Percentiles rank a stretch among this genome's conserved stretches.
Conservation (phyloP, 2,113 vertebrate genomes). For the Clinocottus analis region DNA sequence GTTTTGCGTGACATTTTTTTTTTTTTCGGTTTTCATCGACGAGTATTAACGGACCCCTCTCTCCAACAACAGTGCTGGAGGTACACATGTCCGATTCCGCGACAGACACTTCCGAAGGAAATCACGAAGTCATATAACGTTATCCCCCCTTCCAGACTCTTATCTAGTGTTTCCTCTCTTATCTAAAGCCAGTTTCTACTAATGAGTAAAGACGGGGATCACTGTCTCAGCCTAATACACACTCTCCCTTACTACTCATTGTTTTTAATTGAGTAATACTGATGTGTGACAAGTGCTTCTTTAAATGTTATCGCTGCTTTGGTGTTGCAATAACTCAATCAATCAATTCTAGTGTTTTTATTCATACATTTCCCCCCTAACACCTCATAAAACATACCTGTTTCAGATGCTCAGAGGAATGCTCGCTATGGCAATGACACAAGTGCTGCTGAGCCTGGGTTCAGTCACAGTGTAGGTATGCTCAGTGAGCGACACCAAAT, state of each 20-base stretch:
- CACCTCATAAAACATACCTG: background rate
- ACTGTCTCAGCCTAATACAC: background rate
- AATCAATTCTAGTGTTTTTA: background rate
- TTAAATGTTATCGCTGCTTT: no score
- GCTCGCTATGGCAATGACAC: slow-evolving; percentile 45
- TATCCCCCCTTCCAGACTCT: background rate
- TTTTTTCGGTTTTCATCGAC: no score
- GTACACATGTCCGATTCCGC: background rate
- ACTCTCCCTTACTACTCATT: background rate
- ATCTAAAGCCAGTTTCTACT: background rate
- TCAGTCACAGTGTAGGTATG: slow-evolving; percentile 65
- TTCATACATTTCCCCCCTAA: no score
- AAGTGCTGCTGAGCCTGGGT: slow-evolving; percentile 32
- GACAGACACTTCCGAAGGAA: background rate
- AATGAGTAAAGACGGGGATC: background rate
- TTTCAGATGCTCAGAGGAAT: slow-evolving; percentile 34
- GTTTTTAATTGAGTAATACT: background rate
- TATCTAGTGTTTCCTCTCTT: accelerated
- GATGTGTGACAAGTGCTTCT: background rate
- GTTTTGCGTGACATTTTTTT: no score
- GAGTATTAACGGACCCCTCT: no score
- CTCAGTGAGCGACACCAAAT: slow-evolving; percentile 33
- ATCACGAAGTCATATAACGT: background rate
- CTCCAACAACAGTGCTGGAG: no score
- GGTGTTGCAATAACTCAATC: no score